phyloP scores from a whole-genome alignment of 2,113 vertebrate genomes.

The Sarotherodon lohbergeri region DNA sequence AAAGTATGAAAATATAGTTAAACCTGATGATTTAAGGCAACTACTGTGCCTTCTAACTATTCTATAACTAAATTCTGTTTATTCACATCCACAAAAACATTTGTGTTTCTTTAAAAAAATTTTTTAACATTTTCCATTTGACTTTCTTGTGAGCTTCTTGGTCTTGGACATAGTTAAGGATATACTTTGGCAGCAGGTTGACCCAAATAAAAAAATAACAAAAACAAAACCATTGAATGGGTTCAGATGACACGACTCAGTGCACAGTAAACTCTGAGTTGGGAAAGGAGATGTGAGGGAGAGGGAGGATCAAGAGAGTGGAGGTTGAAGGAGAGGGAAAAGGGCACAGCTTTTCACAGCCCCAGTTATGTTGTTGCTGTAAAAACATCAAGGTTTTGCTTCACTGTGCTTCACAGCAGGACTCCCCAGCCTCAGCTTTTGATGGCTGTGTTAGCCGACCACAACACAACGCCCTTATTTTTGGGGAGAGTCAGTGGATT shows the following conservation, averaged over 20 bases:
- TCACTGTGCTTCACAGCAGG: slow-evolving; percentile 37
- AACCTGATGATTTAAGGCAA: neutral
- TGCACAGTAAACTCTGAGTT: neutral
- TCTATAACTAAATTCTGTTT: neutral
- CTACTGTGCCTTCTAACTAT: neutral
- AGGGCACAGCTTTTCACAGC: slow-evolving; percentile 22
- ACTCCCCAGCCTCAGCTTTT: slow-evolving; percentile 25
- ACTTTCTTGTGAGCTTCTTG: neutral
- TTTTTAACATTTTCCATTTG: neutral
- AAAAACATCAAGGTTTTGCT: slow-evolving; percentile 51
- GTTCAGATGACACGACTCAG: neutral
- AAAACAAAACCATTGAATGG: neutral
- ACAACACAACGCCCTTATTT: neutral
- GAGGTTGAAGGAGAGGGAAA: slow-evolving; percentile 12
- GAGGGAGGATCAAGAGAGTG: neutral
- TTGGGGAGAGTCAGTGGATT: neutral
- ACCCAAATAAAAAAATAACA: neutral
- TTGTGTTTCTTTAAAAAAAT: neutral
- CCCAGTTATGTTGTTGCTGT: slow-evolving; percentile 36
- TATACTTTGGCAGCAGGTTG: neutral
- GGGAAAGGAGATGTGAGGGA: neutral
- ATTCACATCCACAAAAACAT: neutral
- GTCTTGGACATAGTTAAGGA: neutral
- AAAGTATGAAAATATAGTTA: neutral
- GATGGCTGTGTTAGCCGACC: slow-evolving; percentile 31